These are phyloP conservation scores for Todus mexicanus DNA, from an alignment of 2,797 vertebrate species.

Conservation along the genomic window DNA sequence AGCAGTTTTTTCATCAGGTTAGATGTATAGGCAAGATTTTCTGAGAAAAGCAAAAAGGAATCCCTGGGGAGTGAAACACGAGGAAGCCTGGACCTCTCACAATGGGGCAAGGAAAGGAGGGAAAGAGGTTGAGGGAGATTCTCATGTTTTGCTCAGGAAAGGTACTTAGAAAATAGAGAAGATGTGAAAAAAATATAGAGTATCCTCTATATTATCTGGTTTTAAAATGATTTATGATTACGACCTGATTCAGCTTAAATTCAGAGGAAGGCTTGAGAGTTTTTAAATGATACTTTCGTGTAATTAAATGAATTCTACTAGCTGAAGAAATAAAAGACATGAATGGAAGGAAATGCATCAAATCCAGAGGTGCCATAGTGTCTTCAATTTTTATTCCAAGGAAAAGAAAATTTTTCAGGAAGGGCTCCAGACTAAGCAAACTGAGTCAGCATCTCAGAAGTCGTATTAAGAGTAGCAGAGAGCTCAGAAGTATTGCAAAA, in stretches of 20 bases:
- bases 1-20: neutral
- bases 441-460: conserved; percentile 41
- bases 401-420: neutral
- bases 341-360: neutral
- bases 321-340: neutral
- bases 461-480: neutral
- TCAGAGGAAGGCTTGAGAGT: neutral
- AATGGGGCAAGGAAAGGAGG: neutral
- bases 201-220: neutral
- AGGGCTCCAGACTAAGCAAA: neutral
- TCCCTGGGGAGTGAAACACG: neutral
- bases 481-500: conserved; percentile 6
- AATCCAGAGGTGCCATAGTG: neutral
- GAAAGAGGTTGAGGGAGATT: neutral
- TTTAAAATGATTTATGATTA: neutral
- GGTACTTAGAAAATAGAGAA: neutral
- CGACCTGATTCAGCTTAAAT: neutral
- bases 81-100: neutral
- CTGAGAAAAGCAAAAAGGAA: neutral
- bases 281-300: neutral
- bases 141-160: neutral
- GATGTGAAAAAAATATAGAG: neutral
- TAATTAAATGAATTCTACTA: neutral
- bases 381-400: neutral
- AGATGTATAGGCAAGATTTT: neutral